Percentiles rank a stretch among this genome's conserved stretches.
phyloP scores from a whole-genome alignment of 2,888 invertebrate genomes.

The Seira musarum region DNA sequence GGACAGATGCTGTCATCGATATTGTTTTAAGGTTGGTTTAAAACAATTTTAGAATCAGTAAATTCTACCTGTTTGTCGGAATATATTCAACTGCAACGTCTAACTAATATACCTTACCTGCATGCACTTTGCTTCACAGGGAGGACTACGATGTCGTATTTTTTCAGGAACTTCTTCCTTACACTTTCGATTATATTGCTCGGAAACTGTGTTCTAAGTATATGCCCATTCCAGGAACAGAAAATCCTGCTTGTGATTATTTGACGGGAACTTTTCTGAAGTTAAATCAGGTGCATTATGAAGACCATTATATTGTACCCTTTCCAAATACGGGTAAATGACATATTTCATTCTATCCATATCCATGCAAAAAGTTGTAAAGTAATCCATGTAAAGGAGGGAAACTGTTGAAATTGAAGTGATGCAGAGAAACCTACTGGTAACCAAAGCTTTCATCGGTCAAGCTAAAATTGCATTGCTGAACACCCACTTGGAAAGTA shows the following conservation, averaged over 20 bases:
- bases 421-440: constrained; percentile 75
- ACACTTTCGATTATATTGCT: constrained; percentile 73
- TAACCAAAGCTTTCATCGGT: constrained; percentile 73
- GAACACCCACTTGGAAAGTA: constrained; percentile 78
- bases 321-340: constrained; percentile 72
- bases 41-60: no score
- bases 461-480: constrained; percentile 73
- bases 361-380: no score
- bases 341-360: no score
- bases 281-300: constrained; percentile 72
- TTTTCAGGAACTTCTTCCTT: constrained; percentile 76
- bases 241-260: constrained; percentile 71
- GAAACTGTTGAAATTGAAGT: constrained; percentile 32
- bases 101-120: not conserved
- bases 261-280: constrained; percentile 74
- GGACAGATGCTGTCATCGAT: constrained; percentile 75
- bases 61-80: constrained; percentile 1
- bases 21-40: constrained; percentile 73
- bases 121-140: constrained; percentile 72
- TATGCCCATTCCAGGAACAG: constrained; percentile 72
- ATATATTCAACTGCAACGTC: not conserved
- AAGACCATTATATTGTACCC: constrained; percentile 73
- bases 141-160: constrained; percentile 76
- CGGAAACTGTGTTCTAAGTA: constrained; percentile 72
- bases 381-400: no score